Base-by-base conservation (phyloP, 2,797 vertebrate genomes). In the Oophaga sylvatica region DNA sequence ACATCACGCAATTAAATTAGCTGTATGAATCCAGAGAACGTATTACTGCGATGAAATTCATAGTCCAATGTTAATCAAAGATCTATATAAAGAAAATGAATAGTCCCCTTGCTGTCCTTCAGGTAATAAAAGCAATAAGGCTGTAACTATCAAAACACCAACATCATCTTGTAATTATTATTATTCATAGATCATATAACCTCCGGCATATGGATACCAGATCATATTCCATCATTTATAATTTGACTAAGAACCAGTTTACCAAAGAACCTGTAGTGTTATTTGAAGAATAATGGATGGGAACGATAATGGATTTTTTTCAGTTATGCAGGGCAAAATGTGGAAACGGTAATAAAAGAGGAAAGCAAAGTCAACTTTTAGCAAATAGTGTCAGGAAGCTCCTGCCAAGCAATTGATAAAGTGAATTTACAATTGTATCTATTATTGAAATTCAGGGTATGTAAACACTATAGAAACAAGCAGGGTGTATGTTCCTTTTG, bases 161-260 rank as follows among this genome's bases (percentile, higher is more conserved):
- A 60, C 9, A 26, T 81, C 60, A 70, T 80, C 29, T 87, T 85
- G 81, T 75, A 81, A 87, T 81, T 87, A 81, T 86, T 56, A 68
- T 68, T 29, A 77, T 56, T 53, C 48, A 53, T 3, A 0, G 12
- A 53, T 56, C 20, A 77, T 77, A 26, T 26, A 77, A 56, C n/a
- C 75, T 77, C 45, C 22, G 26, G 71, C 5, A 8, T 77, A 53
- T 77, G 48, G 48, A n/a, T 76, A 26, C 6, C 41, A 13, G 16
- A 10, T 19, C 10, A 16, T 16, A 26, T 26, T 56, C 15, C 13
- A 8, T 77, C 16, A 56, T 77, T 77, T n/a, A 77, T 77, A 56
- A 53, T 29, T 16, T 26, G 5, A 16, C 22, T 26, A 26, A 56
- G 22, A 77, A 56, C 1, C 11, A 9, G 4, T 2, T n/a, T 20